A percentile compares a stretch with the other conserved stretches of the same genome.
Evolutionary conservation across 2,888 invertebrate species (phyloP).

Genomic region (Pollenia angustigena): DNA sequence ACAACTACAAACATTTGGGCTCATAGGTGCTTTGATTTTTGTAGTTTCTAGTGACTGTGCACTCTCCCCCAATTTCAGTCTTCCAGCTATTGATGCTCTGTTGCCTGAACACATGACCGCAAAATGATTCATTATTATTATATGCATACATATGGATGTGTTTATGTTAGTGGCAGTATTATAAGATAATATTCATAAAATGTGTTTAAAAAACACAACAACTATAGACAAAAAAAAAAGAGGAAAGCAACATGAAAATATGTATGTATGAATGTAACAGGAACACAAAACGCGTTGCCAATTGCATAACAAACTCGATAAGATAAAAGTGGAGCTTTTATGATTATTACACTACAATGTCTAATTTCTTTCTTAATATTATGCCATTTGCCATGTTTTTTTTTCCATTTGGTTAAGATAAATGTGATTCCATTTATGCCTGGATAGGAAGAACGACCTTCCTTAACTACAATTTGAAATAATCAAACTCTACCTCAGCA

Average conservation of each 20-base stretch:
- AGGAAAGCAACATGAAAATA: constrained; percentile 12
- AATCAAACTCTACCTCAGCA: constrained; percentile 43
- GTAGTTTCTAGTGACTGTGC: constrained; percentile 4
- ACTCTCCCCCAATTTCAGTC: background rate
- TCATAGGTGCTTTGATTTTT: background rate
- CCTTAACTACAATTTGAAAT: background rate
- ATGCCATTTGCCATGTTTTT: background rate
- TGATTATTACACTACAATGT: constrained; percentile 62
- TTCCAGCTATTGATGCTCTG: background rate
- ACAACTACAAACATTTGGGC: background rate
- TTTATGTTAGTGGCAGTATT: constrained; percentile 54
- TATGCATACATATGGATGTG: background rate
- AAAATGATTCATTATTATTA: constrained; percentile 74
- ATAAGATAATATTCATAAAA: constrained; percentile 45
- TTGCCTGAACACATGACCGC: constrained; percentile 69
- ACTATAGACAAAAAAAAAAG: constrained; percentile 40
- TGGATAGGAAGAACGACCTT: background rate
- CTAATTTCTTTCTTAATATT: constrained; percentile 25
- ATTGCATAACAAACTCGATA: constrained; percentile 64
- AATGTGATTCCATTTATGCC: background rate
- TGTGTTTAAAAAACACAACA: constrained; percentile 16
- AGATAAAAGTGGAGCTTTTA: constrained; percentile 62
- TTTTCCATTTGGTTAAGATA: constrained; percentile 31
- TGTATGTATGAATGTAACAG: constrained; percentile 13
- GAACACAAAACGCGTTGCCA: constrained; percentile 59